Percentiles rank a stretch among this genome's conserved stretches.
Conservation (phyloP, 2,797 vertebrate species). For the Molothrus ater region DNA sequence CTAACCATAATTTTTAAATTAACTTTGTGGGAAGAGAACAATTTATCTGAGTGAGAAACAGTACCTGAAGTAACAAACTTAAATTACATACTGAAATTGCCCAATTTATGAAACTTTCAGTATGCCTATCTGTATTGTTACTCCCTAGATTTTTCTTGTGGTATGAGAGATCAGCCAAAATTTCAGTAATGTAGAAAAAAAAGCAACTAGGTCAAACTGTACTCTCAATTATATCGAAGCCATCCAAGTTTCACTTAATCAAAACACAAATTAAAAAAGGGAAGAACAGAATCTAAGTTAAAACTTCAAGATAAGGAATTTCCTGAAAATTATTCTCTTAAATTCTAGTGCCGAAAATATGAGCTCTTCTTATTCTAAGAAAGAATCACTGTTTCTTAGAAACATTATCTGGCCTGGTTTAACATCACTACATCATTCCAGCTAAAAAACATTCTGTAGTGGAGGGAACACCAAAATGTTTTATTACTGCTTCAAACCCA, state of each 20-base stretch:
- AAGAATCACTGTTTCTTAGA: neutral
- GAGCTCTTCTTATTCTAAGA: conserved; percentile 3
- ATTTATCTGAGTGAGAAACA: conserved; percentile 15
- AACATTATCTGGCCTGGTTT: neutral
- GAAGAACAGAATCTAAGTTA: neutral
- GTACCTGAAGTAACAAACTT: neutral
- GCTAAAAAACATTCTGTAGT: neutral
- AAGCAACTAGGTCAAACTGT: neutral
- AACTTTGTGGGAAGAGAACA: neutral
- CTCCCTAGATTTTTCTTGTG: neutral
- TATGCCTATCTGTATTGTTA: conserved; percentile 2
- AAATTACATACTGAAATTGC: neutral
- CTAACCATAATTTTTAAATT: neutral
- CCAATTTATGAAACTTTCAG: neutral
- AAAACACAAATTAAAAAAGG: neutral
- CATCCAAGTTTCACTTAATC: neutral
- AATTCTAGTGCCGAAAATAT: neutral
- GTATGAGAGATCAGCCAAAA: neutral
- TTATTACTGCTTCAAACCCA: neutral
- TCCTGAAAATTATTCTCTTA: neutral
- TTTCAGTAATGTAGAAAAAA: neutral
- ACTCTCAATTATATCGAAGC: neutral
- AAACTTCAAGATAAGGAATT: conserved; percentile 10
- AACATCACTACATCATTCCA: neutral
- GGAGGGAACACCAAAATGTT: neutral